A percentile compares a stretch with the other conserved stretches of the same genome.
phyloP scores from a whole-genome alignment of 2,797 vertebrate genomes.

The Siniperca undulata region DNA sequence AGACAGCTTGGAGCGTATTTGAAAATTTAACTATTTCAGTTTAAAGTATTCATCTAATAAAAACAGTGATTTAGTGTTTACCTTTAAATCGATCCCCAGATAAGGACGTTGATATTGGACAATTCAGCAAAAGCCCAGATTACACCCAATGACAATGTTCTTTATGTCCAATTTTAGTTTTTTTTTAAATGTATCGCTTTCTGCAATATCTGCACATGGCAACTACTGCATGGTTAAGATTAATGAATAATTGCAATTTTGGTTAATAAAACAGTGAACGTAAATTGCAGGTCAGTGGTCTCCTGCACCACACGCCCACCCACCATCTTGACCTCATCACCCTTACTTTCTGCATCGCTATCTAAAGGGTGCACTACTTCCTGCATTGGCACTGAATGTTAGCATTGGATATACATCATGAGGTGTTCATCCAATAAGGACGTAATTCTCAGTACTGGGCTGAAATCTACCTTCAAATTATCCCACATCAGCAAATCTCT shows the following conservation, averaged over 20 bases:
- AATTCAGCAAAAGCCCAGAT: background rate
- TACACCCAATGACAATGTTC: background rate
- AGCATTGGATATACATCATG: background rate
- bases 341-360: background rate
- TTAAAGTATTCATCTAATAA: background rate
- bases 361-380: background rate
- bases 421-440: background rate
- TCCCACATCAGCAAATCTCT: conserved; percentile 10
- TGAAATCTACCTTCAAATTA: conserved; percentile 2
- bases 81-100: background rate
- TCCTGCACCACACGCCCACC: background rate
- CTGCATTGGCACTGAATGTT: background rate
- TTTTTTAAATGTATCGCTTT: background rate
- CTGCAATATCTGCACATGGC: background rate
- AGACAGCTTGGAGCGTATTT: background rate
- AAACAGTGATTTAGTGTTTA: background rate
- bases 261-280: background rate
- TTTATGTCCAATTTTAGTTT: background rate
- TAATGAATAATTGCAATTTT: too few relatives aligned
- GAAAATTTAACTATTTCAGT: background rate
- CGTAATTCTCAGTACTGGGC: background rate
- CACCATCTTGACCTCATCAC: background rate
- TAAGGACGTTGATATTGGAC: background rate
- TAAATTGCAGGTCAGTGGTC: background rate
- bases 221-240: background rate